A percentile compares a stretch with the other conserved stretches of the same genome.
Conservation (phyloP, 2,113 vertebrate species). For the Cochlearius cochlearius region DNA sequence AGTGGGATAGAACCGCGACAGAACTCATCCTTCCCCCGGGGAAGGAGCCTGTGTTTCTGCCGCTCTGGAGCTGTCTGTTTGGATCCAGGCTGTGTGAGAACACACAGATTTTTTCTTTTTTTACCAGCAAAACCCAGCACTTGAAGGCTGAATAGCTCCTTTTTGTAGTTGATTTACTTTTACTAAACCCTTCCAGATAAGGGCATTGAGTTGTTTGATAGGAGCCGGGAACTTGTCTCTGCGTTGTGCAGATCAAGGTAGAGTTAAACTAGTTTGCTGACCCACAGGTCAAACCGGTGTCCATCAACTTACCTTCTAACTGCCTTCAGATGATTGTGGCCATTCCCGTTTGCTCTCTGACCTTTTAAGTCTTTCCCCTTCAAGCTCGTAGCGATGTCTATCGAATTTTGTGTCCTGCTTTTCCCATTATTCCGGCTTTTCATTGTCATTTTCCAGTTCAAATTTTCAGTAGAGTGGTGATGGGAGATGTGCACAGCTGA, state of each 20-base stretch:
- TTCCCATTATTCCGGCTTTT: not conserved
- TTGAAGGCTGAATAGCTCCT: constrained; percentile 40
- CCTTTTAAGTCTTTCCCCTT: constrained; percentile 46
- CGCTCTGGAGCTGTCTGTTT: accelerated
- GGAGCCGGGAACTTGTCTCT: constrained; percentile 43
- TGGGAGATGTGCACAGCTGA: not conserved
- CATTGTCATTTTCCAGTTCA: constrained; percentile 40
- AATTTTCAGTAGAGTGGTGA: not conserved
- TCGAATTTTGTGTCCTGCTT: not conserved
- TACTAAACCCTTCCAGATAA: constrained; percentile 58
- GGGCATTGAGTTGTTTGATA: constrained; percentile 56
- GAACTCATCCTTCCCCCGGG: not conserved
- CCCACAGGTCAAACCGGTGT: constrained; percentile 71
- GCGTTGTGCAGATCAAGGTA: constrained; percentile 69
- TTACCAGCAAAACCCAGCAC: not conserved
- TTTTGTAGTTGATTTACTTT: constrained; percentile 57
- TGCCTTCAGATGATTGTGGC: constrained; percentile 26
- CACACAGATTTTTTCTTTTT: not conserved
- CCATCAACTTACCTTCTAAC: constrained; percentile 60
- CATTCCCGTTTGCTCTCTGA: constrained; percentile 51
- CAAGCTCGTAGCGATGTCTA: constrained; percentile 31
- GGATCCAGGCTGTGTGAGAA: not conserved
- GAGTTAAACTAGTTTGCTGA: constrained; percentile 73
- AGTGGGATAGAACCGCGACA: not conserved
- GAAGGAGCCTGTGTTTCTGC: not conserved